phyloP scores from a whole-genome alignment of 2,113 vertebrate species.

The Dicaeum eximium region DNA sequence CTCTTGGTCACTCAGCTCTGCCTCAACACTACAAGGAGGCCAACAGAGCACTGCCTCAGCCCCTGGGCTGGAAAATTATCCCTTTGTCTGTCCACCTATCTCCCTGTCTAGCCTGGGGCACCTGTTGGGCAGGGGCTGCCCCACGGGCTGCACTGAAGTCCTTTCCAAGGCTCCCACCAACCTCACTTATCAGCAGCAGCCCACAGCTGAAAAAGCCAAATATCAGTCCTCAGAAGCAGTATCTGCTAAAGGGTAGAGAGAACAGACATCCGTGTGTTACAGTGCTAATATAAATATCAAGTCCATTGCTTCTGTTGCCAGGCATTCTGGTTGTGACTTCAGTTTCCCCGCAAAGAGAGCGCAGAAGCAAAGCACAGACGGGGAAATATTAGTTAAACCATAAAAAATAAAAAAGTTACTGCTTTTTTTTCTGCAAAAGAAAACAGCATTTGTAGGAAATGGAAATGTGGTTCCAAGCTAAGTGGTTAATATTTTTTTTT shows the following conservation, averaged over 20 bases:
- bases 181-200: background rate
- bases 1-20: background rate
- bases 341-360: background rate
- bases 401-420: background rate
- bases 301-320: slow-evolving; percentile 20
- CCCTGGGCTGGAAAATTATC: accelerated
- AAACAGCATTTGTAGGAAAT: background rate
- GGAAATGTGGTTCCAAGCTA: background rate
- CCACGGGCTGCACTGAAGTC: background rate
- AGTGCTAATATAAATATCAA: slow-evolving; percentile 42
- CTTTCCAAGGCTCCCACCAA: background rate
- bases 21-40: background rate
- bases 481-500: background rate
- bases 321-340: background rate
- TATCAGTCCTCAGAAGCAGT: background rate
- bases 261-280: slow-evolving; percentile 33
- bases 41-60: background rate
- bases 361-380: slow-evolving; percentile 18
- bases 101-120: accelerated
- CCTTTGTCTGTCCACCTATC: background rate
- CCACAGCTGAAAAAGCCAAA: background rate
- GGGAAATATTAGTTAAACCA: background rate
- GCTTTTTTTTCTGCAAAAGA: background rate
- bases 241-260: background rate
- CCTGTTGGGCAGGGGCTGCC: background rate